These are phyloP conservation scores for Tridacna crocea DNA, from an alignment of 2,888 invertebrate species.

Conservation along the genomic window DNA sequence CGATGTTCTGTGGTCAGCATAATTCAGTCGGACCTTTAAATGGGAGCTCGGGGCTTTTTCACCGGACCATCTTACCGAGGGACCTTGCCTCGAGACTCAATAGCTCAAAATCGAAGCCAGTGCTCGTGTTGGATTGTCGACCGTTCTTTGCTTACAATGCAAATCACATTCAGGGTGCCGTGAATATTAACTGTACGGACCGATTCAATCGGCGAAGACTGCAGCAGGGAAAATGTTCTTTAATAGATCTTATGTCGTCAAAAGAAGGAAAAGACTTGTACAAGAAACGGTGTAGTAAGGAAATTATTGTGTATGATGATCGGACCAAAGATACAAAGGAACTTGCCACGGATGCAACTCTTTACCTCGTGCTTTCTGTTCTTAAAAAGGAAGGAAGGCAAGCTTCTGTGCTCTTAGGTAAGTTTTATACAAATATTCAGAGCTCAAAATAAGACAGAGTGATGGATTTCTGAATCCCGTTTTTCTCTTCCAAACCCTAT, in stretches of 20 bases:
- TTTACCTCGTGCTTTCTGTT: slow-evolving; percentile 88
- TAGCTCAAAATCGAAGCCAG: slow-evolving; percentile 63
- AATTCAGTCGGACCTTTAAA: slow-evolving; percentile 36
- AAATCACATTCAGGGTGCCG: slow-evolving; percentile 88
- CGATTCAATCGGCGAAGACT: slow-evolving; percentile 89
- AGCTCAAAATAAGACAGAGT: too few species aligned
- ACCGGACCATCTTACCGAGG: slow-evolving; percentile 70
- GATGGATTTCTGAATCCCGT: too few species aligned
- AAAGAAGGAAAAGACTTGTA: slow-evolving; percentile 88
- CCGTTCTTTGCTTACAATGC: slow-evolving; percentile 90
- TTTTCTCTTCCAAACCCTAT: too few species aligned
- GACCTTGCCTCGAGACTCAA: slow-evolving; percentile 72
- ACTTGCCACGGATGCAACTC: slow-evolving; percentile 85
- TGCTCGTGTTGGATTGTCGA: slow-evolving; percentile 88
- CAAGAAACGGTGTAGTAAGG: slow-evolving; percentile 85
- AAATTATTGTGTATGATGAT: slow-evolving; percentile 90
- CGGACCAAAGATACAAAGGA: slow-evolving; percentile 87
- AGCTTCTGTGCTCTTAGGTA: slow-evolving; percentile 89
- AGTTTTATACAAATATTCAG: slow-evolving; percentile 78
- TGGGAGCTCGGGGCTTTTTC: slow-evolving; percentile 35
- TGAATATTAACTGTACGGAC: slow-evolving; percentile 90
- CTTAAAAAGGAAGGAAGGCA: slow-evolving; percentile 89
- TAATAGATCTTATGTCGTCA: slow-evolving; percentile 88
- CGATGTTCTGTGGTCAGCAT: slow-evolving; percentile 50
- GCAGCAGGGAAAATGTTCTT: slow-evolving; percentile 88